Evolutionary conservation across 1,140 invertebrate genomes (phyloP).

Genomic region (Thaumatotibia leucotreta): DNA sequence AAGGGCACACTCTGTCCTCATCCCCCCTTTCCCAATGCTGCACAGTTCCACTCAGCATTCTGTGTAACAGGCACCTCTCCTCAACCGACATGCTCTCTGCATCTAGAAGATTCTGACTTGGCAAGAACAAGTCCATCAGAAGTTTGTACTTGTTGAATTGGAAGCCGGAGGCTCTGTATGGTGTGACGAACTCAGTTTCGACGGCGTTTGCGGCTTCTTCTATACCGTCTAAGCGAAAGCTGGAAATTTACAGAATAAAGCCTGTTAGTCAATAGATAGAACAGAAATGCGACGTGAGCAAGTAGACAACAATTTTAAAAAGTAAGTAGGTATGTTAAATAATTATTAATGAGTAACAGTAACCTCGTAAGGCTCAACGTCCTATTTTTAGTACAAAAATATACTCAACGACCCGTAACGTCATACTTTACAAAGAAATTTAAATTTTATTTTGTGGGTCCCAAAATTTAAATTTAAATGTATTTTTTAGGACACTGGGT

Average conservation of each 20-base stretch:
- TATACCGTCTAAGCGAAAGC: slow-evolving; percentile 81
- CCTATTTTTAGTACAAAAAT: no score
- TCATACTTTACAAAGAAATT: no score
- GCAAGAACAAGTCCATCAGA: slow-evolving; percentile 78
- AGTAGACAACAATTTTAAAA: no score
- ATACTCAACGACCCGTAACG: no score
- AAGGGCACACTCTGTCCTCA: slow-evolving; percentile 69
- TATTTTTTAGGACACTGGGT: no score
- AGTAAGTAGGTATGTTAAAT: no score
- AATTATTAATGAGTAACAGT: no score
- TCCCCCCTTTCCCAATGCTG: slow-evolving; percentile 73
- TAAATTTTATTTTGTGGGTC: no score
- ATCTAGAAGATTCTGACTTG: slow-evolving; percentile 68
- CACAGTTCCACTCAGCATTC: slow-evolving; percentile 78
- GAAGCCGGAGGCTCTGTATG: slow-evolving; percentile 77
- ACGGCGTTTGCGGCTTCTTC: slow-evolving; percentile 64
- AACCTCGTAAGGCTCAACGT: no score
- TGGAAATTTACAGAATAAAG: slow-evolving; percentile 40
- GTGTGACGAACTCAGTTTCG: slow-evolving; percentile 73
- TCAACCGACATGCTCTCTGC: slow-evolving; percentile 60
- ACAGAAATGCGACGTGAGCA: no score
- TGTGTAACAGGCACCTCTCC: slow-evolving; percentile 79
- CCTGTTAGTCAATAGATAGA: no score
- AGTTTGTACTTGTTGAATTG: slow-evolving; percentile 79
- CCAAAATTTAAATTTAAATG: no score